Percentiles rank a stretch among this genome's conserved stretches.
Conservation (phyloP, 1,140 invertebrate genomes). For the Diorhabda elongata region DNA sequence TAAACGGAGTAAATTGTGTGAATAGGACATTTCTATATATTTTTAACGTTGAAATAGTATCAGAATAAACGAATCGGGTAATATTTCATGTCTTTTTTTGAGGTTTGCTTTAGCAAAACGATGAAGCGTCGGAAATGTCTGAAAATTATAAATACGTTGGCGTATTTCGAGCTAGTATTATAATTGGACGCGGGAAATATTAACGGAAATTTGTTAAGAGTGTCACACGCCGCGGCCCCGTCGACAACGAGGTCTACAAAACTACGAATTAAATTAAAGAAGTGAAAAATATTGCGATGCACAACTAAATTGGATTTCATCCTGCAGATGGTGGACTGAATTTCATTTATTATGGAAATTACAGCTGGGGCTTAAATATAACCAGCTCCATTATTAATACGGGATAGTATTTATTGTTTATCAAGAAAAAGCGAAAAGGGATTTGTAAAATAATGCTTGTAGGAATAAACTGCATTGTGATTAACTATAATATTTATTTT, state of each 20-base stretch:
- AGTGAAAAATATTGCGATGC: neutral
- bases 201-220: constrained; percentile 1
- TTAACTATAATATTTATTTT: too few relatives aligned
- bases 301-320: neutral
- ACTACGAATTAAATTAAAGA: constrained; percentile 3
- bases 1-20: too few relatives aligned
- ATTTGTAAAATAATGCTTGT: too few relatives aligned
- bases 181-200: constrained; percentile 2
- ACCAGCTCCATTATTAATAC: too few relatives aligned
- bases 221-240: neutral
- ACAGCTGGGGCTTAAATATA: too few relatives aligned
- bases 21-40: too few relatives aligned
- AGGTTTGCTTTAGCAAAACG: neutral
- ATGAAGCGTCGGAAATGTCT: neutral
- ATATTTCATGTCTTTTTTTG: neutral
- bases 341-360: neutral
- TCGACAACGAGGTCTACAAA: neutral
- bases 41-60: neutral
- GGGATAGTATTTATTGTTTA: too few relatives aligned
- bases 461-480: too few relatives aligned
- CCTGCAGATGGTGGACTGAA: neutral
- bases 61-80: neutral
- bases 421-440: too few relatives aligned
- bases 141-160: constrained; percentile 1
- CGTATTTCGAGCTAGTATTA: neutral